A percentile compares a stretch with the other conserved stretches of the same genome.
These are phyloP conservation scores for Tetranychus piercei DNA, from an alignment of 2,888 invertebrate species.

Conservation along the genomic window DNA sequence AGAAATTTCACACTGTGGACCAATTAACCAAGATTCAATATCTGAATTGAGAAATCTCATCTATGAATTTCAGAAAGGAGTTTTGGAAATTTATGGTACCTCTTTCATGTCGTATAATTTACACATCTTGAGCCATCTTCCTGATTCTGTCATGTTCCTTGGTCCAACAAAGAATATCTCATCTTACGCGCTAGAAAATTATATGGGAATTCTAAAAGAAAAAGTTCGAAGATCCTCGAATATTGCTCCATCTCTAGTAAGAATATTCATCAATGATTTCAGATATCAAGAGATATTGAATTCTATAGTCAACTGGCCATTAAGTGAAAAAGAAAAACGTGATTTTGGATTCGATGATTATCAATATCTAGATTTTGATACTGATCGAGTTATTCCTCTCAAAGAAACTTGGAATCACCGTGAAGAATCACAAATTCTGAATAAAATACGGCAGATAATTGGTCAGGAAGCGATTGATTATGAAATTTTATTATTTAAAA, in stretches of 20 bases:
- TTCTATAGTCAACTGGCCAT: background rate
- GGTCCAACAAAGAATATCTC: background rate
- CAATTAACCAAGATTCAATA: background rate
- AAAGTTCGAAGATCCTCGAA: background rate
- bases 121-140: background rate
- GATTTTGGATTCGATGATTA: background rate
- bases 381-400: too few species aligned
- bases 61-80: background rate
- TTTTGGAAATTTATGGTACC: background rate
- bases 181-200: constrained; percentile 4
- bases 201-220: background rate
- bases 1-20: background rate
- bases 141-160: background rate
- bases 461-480: background rate
- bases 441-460: too few species aligned
- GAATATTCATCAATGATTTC: background rate
- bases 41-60: background rate
- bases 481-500: background rate
- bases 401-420: too few species aligned
- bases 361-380: too few species aligned
- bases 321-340: background rate
- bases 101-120: background rate
- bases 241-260: background rate
- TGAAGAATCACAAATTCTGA: too few species aligned
- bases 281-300: background rate